Evolutionary conservation across 2,888 invertebrate species (phyloP).

Genomic region (Bellardia pandia): DNA sequence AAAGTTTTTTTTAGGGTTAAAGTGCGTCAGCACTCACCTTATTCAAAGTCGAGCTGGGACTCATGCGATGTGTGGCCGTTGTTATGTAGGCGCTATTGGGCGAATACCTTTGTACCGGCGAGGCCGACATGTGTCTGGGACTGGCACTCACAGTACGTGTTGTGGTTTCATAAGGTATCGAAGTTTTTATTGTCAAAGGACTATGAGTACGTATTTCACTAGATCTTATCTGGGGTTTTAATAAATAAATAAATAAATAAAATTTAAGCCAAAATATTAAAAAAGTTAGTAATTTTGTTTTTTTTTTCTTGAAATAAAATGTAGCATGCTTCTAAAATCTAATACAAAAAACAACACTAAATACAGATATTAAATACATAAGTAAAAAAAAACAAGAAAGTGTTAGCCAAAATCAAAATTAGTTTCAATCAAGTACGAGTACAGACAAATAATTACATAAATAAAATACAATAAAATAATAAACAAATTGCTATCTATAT

Average conservation of each 20-base stretch:
- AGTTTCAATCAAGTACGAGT: slow-evolving; percentile 24
- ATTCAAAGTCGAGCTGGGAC: slow-evolving; percentile 78
- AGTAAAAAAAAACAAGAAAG: slow-evolving; percentile 2
- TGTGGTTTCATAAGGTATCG: slow-evolving; percentile 81
- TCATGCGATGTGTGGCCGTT: slow-evolving; percentile 84
- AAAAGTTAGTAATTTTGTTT: slow-evolving; percentile 50
- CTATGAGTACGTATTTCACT: slow-evolving; percentile 83
- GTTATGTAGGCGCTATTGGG: slow-evolving; percentile 86
- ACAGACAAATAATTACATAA: slow-evolving; percentile 43
- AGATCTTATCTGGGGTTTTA: slow-evolving; percentile 80
- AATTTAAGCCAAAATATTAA: slow-evolving; percentile 48
- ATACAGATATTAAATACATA: not conserved
- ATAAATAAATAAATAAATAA: slow-evolving; percentile 47
- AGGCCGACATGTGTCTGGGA: slow-evolving; percentile 82
- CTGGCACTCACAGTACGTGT: slow-evolving; percentile 81
- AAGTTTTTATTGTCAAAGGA: slow-evolving; percentile 83
- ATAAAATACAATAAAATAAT: slow-evolving; percentile 17
- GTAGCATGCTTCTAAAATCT: slow-evolving; percentile 36
- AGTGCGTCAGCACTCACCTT: slow-evolving; percentile 60
- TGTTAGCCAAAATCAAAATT: slow-evolving; percentile 37
- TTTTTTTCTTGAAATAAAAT: not conserved
- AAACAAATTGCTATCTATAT: slow-evolving; percentile 36
- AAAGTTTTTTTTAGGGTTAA: not conserved
- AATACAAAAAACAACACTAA: slow-evolving; percentile 21
- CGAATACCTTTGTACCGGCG: slow-evolving; percentile 84